Evolutionary conservation across 2,888 invertebrate species (phyloP), one percentile per base, ranked within the genome.

Genomic region (Drosophila eohydei): DNA sequence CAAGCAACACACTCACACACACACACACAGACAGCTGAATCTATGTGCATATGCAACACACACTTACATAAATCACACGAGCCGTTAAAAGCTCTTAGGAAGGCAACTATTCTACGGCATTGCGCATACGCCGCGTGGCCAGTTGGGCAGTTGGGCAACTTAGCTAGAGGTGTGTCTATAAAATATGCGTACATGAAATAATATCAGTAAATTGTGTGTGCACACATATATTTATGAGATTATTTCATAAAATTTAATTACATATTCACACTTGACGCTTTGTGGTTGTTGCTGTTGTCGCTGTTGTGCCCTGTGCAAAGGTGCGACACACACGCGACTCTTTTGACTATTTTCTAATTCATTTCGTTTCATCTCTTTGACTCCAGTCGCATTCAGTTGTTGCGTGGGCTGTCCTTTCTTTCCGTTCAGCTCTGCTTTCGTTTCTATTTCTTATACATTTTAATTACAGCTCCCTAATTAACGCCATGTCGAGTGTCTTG

Each of bases 211-310:
- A 60, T 26, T 41, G 65, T 69, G 55, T 11, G 16, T 16, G 48
- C 44, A 7, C 44, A 44, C 44, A 26, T 3, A 48, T 43, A 66
- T 40, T 61, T 83, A 68, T 73, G 65, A 52, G 74, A 80, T 76
- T 80, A 76, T 73, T 84, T 85, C 88, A 86, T 86, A 88, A 88
- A 86, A 78, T 88, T 86, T 88, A 88, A 84, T 84, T 84, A 84
- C 75, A 80, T 70, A 87, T 85, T 84, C 84, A 88, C 86, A 84
- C 88, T 81, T 87, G 81, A 58, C 52, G 61, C 71, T 62, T 71
- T 74, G 28, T 67, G 67, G 51, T n/a, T 51, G 21, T 21, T 21
- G 21, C 1, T 21, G 21, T 21, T 21, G 21, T 21, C 21, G 21
- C 21, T 21, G 21, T 21, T 21, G 21, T 21, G 59, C 38, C 65